A percentile compares a stretch with the other conserved stretches of the same genome.
Conservation (phyloP, 2,113 vertebrate species). For the Chloebia gouldiae region DNA sequence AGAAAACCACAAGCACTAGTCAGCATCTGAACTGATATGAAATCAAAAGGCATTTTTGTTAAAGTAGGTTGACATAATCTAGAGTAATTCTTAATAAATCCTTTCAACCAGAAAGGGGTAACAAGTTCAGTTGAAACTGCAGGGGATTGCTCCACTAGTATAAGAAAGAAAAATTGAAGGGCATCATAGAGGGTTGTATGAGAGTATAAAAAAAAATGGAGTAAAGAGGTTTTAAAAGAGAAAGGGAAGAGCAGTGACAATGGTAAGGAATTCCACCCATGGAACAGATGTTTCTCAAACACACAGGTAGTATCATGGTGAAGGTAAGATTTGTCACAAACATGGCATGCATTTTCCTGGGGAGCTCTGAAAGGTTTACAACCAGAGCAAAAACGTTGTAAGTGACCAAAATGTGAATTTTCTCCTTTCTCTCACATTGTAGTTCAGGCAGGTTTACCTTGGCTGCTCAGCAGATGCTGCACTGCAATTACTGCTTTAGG, state of each 20-base stretch:
- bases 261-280: not conserved
- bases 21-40: conserved; percentile 9
- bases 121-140: conserved; percentile 6
- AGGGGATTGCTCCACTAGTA: not conserved
- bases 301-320: not conserved
- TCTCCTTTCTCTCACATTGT: not conserved
- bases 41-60: conserved; percentile 38
- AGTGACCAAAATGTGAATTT: not conserved
- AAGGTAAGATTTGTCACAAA: not conserved
- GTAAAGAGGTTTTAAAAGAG: not conserved
- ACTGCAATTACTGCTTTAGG: not conserved
- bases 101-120: conserved; percentile 33
- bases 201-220: not conserved
- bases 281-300: not conserved
- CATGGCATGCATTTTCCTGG: not conserved
- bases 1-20: not conserved
- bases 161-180: not conserved
- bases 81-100: conserved; percentile 25
- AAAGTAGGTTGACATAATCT: conserved; percentile 39
- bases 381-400: not conserved
- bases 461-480: not conserved
- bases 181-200: not conserved
- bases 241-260: not conserved
- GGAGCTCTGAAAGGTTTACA: not conserved
- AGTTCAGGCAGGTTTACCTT: not conserved